Evolutionary conservation across 1,140 invertebrate species (phyloP), one percentile per base, ranked within the genome.

Genomic region (Lutraria rhynchaena): DNA sequence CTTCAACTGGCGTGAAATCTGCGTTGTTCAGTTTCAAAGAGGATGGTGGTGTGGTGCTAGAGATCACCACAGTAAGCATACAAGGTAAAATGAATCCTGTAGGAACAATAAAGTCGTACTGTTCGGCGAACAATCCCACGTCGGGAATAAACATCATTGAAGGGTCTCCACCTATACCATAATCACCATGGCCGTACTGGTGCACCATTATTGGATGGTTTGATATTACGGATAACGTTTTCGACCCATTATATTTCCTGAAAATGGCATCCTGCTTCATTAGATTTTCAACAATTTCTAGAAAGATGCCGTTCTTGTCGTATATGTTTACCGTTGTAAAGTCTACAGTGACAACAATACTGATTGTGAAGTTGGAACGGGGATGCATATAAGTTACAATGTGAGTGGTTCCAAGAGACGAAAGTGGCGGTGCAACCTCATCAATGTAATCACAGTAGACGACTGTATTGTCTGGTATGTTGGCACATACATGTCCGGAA

Each of bases 81-180:
- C 61, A 44, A 11, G 60, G 60, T 4, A 19, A 1, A 9, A 19
- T 67, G 17, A 46, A 67, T 31, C 41, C 37, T 29, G 63, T 49
- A 1, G 63, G 63, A 4, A 67, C 63, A 1, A 15, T 24, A 19
- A 67, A 67, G 15, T 67, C 63, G 31, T 67, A 67, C 41, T 46
- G 24, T 7, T 67, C 24, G 3, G 41, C 63, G n/a, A 29, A 67
- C 15, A 4, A 22, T 24, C 0, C 49, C 5, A 67, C 15, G 17
- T 49, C 63, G 0, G 63, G 35, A 4, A 67, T 49, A 44, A 67
- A 13, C 63, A 67, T 67, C 63, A 67, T 67, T 33, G 63, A 67
- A 13, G 63, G 63, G 31, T 67, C 63, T 0, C 63, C 63, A 9
- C 4, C 4, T 0, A 46, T 41, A 1, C 31, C 9, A 1, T 9